A percentile compares a stretch with the other conserved stretches of the same genome.
Conservation (phyloP, 2,113 vertebrate species). For the Mus pahari region DNA sequence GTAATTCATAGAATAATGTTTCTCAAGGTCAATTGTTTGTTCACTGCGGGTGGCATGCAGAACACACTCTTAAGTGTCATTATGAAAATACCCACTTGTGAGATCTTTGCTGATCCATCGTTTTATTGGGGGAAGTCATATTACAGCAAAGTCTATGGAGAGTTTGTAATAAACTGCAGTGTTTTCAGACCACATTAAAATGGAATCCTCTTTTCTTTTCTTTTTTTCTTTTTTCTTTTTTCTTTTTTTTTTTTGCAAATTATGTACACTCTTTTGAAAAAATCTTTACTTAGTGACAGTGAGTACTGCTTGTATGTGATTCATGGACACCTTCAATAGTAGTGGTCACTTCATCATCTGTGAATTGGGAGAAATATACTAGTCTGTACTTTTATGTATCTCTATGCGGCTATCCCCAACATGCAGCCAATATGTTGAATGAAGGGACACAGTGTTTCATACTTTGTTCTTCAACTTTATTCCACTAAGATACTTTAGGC, state of each 20-base stretch:
- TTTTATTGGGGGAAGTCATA: background rate
- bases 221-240: background rate
- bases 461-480: slow-evolving; percentile 76
- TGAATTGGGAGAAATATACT: background rate
- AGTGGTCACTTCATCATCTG: background rate
- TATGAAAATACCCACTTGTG: background rate
- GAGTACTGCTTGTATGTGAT: background rate
- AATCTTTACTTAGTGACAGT: background rate
- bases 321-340: background rate
- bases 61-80: background rate
- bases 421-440: background rate
- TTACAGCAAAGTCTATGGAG: background rate
- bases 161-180: background rate
- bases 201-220: background rate
- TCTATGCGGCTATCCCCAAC: background rate
- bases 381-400: background rate
- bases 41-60: background rate
- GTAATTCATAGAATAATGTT: slow-evolving; percentile 63
- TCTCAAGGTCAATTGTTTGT: slow-evolving; percentile 66
- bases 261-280: background rate
- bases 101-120: background rate
- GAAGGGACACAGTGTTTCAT: slow-evolving; percentile 46
- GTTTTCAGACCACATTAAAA: background rate
- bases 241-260: background rate
- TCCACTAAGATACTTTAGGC: slow-evolving; percentile 74